These are phyloP conservation scores for Mesorhabditis belari DNA, from an alignment of 2,888 invertebrate genomes.

Conservation along the genomic window DNA sequence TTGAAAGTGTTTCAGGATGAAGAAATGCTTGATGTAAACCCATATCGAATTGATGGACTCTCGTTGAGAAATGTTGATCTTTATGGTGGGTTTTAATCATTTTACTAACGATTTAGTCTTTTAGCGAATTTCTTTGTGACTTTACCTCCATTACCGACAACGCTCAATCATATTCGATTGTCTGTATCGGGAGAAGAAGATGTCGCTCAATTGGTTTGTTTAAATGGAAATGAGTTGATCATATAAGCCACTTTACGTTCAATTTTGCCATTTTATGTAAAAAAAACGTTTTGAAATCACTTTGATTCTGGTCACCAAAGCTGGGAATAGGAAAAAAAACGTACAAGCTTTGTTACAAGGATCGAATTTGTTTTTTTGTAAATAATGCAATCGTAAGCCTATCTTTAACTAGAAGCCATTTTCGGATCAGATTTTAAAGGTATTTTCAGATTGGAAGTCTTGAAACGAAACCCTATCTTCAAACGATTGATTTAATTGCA, in stretches of 20 bases:
- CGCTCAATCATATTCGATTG: slow-evolving; percentile 39
- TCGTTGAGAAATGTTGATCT: slow-evolving; percentile 44
- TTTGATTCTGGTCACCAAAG: no score
- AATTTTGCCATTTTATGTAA: background rate
- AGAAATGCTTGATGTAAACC: background rate
- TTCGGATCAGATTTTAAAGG: no score
- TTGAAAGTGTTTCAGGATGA: background rate
- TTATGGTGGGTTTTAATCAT: slow-evolving; percentile 21
- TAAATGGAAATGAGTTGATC: background rate
- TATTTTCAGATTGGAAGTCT: slow-evolving; percentile 12
- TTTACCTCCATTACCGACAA: slow-evolving; percentile 42
- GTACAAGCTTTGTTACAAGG: no score
- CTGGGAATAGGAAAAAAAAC: no score
- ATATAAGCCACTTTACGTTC: no score
- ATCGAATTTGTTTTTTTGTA: no score
- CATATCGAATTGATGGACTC: slow-evolving; percentile 18
- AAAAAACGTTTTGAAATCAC: no score
- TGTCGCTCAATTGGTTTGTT: slow-evolving; percentile 19
- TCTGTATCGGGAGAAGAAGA: slow-evolving; percentile 48
- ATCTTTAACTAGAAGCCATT: no score
- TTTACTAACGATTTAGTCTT: background rate
- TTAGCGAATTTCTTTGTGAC: slow-evolving; percentile 45
- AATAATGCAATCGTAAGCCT: no score
- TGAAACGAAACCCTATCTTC: slow-evolving; percentile 22
- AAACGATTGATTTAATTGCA: slow-evolving; percentile 38